Evolutionary conservation across 2,797 vertebrate genomes (phyloP).

Genomic region (Glossophaga mutica): DNA sequence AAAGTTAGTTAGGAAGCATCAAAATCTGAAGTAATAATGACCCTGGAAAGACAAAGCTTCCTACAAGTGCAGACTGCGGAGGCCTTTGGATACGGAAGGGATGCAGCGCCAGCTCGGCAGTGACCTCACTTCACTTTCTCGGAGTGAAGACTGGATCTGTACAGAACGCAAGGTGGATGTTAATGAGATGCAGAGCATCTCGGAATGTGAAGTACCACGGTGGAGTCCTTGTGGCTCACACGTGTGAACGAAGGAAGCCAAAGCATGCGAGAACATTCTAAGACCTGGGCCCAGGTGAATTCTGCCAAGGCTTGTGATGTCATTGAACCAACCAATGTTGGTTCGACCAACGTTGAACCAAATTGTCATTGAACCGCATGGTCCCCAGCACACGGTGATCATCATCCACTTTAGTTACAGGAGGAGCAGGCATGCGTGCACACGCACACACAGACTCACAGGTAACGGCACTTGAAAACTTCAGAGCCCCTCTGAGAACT

Average conservation of each 20-base stretch:
- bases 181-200: slow-evolving; percentile 18
- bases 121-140: slow-evolving; percentile 1
- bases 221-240: background rate
- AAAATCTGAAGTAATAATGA: background rate
- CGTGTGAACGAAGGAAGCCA: background rate
- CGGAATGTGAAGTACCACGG: background rate
- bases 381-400: background rate
- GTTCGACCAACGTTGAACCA: background rate
- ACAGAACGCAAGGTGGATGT: background rate
- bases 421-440: background rate
- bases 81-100: background rate
- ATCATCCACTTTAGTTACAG: background rate
- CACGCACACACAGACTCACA: background rate
- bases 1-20: slow-evolving; percentile 16
- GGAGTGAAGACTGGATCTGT: background rate
- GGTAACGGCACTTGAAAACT: background rate
- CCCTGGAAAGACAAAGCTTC: slow-evolving; percentile 28
- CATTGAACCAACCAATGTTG: background rate
- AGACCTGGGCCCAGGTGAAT: background rate
- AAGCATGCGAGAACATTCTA: background rate
- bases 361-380: background rate
- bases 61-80: background rate
- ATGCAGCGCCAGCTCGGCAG: background rate
- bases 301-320: background rate
- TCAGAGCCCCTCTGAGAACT: background rate